Evolutionary conservation across 1,140 invertebrate genomes (phyloP), one percentile per base, ranked within the genome.

Genomic region (Drosophila persimilis): DNA sequence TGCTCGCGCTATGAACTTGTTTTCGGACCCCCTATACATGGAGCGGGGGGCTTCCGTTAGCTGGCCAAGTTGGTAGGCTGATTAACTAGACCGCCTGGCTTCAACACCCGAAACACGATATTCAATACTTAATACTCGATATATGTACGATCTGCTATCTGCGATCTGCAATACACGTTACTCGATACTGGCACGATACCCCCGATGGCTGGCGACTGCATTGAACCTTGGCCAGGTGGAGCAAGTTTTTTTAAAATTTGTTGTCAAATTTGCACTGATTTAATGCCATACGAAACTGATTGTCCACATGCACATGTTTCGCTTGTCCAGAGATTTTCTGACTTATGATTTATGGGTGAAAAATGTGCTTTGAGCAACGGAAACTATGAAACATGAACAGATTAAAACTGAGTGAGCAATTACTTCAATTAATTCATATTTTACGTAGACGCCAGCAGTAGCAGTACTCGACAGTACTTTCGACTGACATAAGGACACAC

Each of bases 61-160:
- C 29, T 70, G 63, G 52, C 62, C 73, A 59, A 73, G 35, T 63
- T 74, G 44, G 45, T 61, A 78, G 80, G 60, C 64, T 51, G 66
- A 66, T 84, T 71, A 83, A 74, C 52, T 31, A 56, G 58, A 63
- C 29, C 29, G 35, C 17, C 13, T 24, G n/a, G 48, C 56, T 58
- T 29, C 52, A 39, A 41, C 52, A 43, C 11, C 55, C 24, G 20
- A 43, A 56, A 56, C 44, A 55, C n/a, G n/a, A 52, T 35, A 51
- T 22, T 8, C 39, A 22, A 44, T 29, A 45, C 24, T 26, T 5
- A 26, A 26, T 44, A 13, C 35, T 2, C 9, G 8, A 39, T 39
- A 1, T 11, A 39, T 9, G 11, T 3, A 35, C 31, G 2, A 35
- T 35, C 31, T 31, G 7, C 29, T 1, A 31, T 31, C 29, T 29